Base-by-base conservation (phyloP, 1,140 invertebrate genomes). In the Rhagoletis pomonella region DNA sequence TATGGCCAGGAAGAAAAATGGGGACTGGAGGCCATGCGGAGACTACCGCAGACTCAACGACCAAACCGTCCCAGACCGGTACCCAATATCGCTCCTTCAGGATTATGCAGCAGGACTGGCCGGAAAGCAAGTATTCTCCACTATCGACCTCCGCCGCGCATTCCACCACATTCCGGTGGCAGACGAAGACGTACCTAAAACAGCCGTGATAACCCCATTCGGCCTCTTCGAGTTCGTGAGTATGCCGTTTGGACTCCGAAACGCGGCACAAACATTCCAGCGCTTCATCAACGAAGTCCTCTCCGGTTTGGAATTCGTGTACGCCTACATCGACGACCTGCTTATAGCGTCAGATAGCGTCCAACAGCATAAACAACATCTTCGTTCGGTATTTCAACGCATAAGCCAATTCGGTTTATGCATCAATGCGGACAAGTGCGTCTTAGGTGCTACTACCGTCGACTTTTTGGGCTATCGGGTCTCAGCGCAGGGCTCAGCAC, bases 211-310 rank as follows among this genome's bases (percentile, higher is more conserved):
- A 29, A 93, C 91, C 3, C 91, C 92, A 7, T 93, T 91, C 86
- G 93, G 93, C 0, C 89, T 93, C 0, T 94, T 90, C 67, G 91
- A 93, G 87, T 93, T 91, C 87, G 19, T 88, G 1, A 55, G 87
- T 7, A 92, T 94, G 90, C 88, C 88, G 14, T 94, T 94, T 86
- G 94, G 94, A 19, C 89, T 94, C 42, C 87, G 89, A 29, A 94
- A 94, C 89, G 94, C 93, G 6, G 91, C 91, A 4, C 91, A 93
- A 62, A 93, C 93, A 3, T 95, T 95, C 88, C 93, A 95, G 89
- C 86, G 94, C 12, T 92, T 93, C 19, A 94, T 95, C 88, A 90
- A 94, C 89, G 47, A 90, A n/a, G 90, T 94, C 1, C n/a, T n/a
- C 89, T 94, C 4, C 5, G 89, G 50, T 6, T 9, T 55, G 4